phyloP scores from a whole-genome alignment of 2,797 vertebrate genomes.

The Phoebastria nigripes region DNA sequence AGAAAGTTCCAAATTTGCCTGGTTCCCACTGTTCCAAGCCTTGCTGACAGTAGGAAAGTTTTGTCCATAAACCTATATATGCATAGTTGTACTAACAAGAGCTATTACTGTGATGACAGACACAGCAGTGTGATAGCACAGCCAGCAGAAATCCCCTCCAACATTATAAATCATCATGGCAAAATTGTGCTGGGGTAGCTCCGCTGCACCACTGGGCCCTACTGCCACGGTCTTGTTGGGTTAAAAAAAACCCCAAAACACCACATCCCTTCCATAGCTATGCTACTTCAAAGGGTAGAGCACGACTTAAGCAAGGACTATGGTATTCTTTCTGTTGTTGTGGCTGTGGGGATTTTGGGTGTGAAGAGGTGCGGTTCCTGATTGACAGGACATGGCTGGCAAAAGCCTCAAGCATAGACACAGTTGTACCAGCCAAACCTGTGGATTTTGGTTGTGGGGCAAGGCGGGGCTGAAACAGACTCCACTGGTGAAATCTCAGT shows the following conservation, averaged over 20 bases:
- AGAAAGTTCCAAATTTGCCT: neutral
- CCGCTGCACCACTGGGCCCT: neutral
- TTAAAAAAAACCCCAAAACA: neutral
- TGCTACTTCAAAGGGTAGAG: neutral
- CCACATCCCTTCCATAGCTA: neutral
- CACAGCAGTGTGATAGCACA: neutral
- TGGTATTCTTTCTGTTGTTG: neutral
- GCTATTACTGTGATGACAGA: neutral
- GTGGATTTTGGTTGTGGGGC: conserved; percentile 19
- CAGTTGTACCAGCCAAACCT: conserved; percentile 2
- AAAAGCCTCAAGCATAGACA: neutral
- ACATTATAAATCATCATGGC: neutral
- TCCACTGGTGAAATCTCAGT: neutral
- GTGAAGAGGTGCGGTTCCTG: conserved; percentile 11
- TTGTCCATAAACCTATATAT: neutral
- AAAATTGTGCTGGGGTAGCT: neutral
- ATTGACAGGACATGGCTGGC: neutral
- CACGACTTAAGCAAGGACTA: neutral
- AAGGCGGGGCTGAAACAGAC: conserved; percentile 25
- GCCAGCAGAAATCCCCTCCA: neutral
- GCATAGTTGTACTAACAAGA: neutral
- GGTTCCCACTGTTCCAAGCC: neutral
- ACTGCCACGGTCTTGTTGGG: neutral
- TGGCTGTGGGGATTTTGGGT: conserved; percentile 14
- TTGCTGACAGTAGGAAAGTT: neutral